Conservation (phyloP, 1,140 invertebrate genomes). For the Temnothorax nylanderi region DNA sequence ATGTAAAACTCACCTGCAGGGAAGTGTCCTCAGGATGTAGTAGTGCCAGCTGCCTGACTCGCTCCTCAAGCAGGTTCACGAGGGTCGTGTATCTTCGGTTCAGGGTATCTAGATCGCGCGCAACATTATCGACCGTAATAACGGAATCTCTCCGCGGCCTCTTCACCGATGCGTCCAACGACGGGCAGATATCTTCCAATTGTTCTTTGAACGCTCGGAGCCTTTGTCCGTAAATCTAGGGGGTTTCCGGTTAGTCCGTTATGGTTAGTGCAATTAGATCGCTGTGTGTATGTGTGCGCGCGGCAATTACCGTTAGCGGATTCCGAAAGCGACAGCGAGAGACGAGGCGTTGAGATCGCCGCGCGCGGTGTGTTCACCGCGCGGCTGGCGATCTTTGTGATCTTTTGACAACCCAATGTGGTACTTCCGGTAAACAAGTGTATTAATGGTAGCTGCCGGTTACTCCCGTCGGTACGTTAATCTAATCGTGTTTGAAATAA, state of each 20-base stretch:
- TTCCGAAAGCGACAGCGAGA: slow-evolving; percentile 74
- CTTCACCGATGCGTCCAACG: slow-evolving; percentile 89
- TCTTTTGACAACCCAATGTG: slow-evolving; percentile 75
- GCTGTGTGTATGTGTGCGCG: slow-evolving; percentile 39
- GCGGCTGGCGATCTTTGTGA: not conserved
- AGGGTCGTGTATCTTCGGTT: slow-evolving; percentile 93
- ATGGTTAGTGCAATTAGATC: slow-evolving; percentile 82
- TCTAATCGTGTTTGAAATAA: slow-evolving; percentile 16
- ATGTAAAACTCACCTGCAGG: slow-evolving; percentile 83
- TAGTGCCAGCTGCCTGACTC: slow-evolving; percentile 84
- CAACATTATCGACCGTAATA: slow-evolving; percentile 91
- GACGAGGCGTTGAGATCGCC: slow-evolving; percentile 15
- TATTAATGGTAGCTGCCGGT: slow-evolving; percentile 51
- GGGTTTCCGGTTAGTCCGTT: slow-evolving; percentile 83
- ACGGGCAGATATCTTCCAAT: slow-evolving; percentile 94
- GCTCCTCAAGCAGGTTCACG: slow-evolving; percentile 90
- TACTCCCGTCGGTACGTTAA: slow-evolving; percentile 24
- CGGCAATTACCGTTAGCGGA: slow-evolving; percentile 74
- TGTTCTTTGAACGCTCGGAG: slow-evolving; percentile 95
- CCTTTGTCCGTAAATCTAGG: slow-evolving; percentile 94
- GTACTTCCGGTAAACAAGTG: slow-evolving; percentile 61
- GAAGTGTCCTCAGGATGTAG: slow-evolving; percentile 83
- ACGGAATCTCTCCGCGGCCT: slow-evolving; percentile 82
- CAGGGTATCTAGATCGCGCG: slow-evolving; percentile 93
- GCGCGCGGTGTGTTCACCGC: not conserved